These are phyloP conservation scores for Alauda arvensis DNA, from an alignment of 2,797 vertebrate species.

Conservation along the genomic window DNA sequence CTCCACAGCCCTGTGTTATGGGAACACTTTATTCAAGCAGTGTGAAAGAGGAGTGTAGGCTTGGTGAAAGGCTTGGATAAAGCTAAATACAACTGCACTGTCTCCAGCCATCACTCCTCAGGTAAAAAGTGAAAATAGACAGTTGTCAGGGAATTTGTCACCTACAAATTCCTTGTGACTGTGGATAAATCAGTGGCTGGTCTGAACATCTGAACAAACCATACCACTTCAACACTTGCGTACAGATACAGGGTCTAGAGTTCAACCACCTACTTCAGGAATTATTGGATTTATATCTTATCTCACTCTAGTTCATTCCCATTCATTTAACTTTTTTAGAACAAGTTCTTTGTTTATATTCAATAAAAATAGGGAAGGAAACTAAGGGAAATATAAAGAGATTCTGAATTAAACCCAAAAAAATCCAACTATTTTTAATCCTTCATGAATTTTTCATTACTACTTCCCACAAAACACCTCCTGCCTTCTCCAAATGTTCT, in stretches of 20 bases:
- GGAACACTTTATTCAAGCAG: neutral
- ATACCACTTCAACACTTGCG: neutral
- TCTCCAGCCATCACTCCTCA: neutral
- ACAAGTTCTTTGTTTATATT: conserved; percentile 57
- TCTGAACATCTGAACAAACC: neutral
- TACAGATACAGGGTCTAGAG: neutral
- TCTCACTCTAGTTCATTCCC: conserved; percentile 16
- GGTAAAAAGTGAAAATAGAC: neutral
- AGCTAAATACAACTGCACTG: neutral
- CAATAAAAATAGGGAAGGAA: conserved; percentile 56
- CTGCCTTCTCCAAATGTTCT: conserved; percentile 70
- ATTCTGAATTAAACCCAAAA: conserved; percentile 64
- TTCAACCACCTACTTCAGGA: neutral
- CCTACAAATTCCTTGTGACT: neutral
- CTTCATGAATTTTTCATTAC: conserved; percentile 68
- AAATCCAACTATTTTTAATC: conserved; percentile 65
- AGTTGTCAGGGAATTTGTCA: neutral
- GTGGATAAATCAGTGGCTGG: neutral
- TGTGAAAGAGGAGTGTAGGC: neutral
- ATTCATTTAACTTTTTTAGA: conserved; percentile 53
- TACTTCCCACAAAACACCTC: conserved; percentile 68
- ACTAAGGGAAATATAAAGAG: conserved; percentile 53
- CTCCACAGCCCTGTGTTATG: neutral
- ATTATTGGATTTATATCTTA: neutral
- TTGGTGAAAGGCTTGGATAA: neutral